These are phyloP conservation scores for Diplosoma virens DNA, from an alignment of 23 tunicate species.

Conservation along the genomic window DNA sequence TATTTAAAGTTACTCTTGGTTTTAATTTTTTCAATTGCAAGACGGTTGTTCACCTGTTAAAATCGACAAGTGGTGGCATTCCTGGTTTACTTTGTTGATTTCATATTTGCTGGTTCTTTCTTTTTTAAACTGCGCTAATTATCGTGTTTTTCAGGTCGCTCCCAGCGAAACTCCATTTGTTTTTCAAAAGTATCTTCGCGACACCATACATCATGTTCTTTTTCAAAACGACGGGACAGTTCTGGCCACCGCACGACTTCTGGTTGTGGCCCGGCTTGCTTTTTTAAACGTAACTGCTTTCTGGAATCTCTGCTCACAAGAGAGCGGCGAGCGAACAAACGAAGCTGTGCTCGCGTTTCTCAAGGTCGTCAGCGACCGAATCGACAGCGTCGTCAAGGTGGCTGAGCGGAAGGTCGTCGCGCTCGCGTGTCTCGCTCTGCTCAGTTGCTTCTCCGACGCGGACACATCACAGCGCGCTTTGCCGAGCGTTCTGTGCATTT, in stretches of 20 bases:
- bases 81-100: too few species aligned
- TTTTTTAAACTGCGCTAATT: too few species aligned
- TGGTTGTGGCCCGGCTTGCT: slow-evolving; percentile 26
- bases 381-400: slow-evolving; percentile 33
- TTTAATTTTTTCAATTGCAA: too few species aligned
- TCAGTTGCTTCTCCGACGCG: neutral
- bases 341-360: slow-evolving; percentile 12
- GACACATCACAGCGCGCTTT: neutral
- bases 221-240: neutral
- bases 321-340: neutral
- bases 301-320: slow-evolving; percentile 3
- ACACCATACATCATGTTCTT: slow-evolving; percentile 25
- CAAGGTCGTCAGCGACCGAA: slow-evolving; percentile 11
- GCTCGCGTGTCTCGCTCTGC: slow-evolving; percentile 15
- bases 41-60: too few species aligned
- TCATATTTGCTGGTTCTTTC: too few species aligned
- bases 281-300: slow-evolving; percentile 14
- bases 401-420: slow-evolving; percentile 32
- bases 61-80: too few species aligned
- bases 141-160: slow-evolving; percentile 29
- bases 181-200: slow-evolving; percentile 37
- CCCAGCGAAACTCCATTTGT: slow-evolving; percentile 7
- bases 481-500: slow-evolving; percentile 1
- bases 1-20: too few species aligned
- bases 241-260: slow-evolving; percentile 22